These are phyloP conservation scores for Lycophotia porphyrea DNA, from an alignment of 2,888 invertebrate species.

Conservation along the genomic window DNA sequence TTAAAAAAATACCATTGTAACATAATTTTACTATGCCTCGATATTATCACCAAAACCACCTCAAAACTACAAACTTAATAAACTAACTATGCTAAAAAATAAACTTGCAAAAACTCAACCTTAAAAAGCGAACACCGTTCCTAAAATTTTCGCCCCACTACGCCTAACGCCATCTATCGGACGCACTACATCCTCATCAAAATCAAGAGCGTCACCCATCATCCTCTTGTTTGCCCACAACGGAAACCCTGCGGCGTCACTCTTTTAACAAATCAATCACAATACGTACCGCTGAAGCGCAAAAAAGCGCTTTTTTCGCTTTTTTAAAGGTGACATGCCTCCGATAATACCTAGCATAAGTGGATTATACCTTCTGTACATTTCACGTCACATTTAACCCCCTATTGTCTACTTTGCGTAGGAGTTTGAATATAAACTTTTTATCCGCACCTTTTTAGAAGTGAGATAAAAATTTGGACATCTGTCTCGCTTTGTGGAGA, in stretches of 20 bases:
- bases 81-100: background rate
- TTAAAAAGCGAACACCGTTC: constrained; percentile 22
- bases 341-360: constrained; percentile 78
- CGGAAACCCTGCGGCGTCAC: constrained; percentile 84
- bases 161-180: constrained; percentile 78
- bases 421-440: constrained; percentile 82
- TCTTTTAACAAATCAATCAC: constrained; percentile 88
- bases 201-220: constrained; percentile 61
- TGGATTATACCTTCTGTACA: constrained; percentile 86
- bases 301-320: constrained; percentile 63
- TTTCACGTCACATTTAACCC: constrained; percentile 88
- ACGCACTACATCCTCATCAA: constrained; percentile 41
- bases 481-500: constrained; percentile 84
- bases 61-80: constrained; percentile 2
- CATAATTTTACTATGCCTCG: background rate
- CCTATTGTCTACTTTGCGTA: constrained; percentile 85
- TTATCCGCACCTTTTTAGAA: constrained; percentile 76
- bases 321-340: constrained; percentile 86
- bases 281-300: constrained; percentile 71
- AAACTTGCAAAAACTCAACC: constrained; percentile 20
- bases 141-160: constrained; percentile 44
- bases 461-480: constrained; percentile 82
- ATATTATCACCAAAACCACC: background rate
- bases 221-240: constrained; percentile 84
- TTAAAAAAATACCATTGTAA: background rate